phyloP scores from a whole-genome alignment of 2,888 invertebrate genomes.

The Oasisia sp. region DNA sequence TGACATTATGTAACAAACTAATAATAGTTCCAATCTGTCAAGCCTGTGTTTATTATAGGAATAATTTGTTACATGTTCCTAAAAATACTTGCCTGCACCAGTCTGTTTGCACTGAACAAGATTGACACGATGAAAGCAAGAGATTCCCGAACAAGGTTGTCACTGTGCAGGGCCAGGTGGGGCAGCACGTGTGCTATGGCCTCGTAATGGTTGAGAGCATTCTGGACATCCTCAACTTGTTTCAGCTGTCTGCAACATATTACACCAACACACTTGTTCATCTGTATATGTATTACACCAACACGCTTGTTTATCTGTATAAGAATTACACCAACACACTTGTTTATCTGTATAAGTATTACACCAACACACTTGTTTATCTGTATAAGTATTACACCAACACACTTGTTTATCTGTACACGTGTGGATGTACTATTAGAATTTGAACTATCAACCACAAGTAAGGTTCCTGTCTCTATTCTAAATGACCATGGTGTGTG shows the following conservation, averaged over 20 bases:
- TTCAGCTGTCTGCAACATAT: constrained; percentile 49
- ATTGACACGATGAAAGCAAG: constrained; percentile 60
- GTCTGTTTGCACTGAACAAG: constrained; percentile 62
- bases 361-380: no score
- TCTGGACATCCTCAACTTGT: constrained; percentile 55
- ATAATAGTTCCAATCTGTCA: no score
- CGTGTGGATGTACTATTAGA: no score
- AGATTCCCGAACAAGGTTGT: constrained; percentile 61
- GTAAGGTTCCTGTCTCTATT: no score
- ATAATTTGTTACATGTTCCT: background rate
- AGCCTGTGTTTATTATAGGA: no score
- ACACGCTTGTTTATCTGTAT: background rate
- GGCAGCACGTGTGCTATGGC: constrained; percentile 61
- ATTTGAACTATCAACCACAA: background rate
- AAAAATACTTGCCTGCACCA: constrained; percentile 55
- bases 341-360: background rate
- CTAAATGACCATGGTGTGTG: no score
- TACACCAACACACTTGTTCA: background rate
- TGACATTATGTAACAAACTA: no score
- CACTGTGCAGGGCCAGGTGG: constrained; percentile 59
- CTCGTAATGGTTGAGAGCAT: constrained; percentile 54
- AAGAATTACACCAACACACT: background rate
- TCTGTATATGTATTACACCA: background rate
- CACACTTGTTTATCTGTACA: no score
- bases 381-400: background rate